These are phyloP conservation scores for Ceyx cyanopectus DNA, from an alignment of 2,113 vertebrate species.

Conservation along the genomic window DNA sequence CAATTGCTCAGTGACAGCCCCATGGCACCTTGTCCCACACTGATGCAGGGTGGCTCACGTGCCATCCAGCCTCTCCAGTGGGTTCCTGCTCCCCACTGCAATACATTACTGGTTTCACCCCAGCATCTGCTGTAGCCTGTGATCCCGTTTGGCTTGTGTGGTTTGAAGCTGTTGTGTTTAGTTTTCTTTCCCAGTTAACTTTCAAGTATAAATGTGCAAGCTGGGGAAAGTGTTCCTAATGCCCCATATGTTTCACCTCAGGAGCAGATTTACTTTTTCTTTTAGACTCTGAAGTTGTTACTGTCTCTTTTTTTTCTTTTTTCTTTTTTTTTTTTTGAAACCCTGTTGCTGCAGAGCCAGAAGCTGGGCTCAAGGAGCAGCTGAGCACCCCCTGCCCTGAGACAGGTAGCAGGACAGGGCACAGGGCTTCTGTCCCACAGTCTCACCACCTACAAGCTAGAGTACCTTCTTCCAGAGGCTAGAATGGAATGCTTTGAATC, in stretches of 20 bases:
- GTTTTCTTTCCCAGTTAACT: conserved; percentile 32
- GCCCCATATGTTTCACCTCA: conserved; percentile 42
- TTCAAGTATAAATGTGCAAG: conserved; percentile 12
- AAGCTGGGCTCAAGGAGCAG: fast-evolving
- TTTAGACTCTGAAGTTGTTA: background rate
- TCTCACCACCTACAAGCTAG: fast-evolving
- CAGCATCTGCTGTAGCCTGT: background rate
- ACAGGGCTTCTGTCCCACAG: background rate
- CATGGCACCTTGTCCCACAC: fast-evolving
- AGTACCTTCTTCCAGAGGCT: background rate
- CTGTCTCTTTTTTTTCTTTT: background rate
- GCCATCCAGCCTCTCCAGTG: fast-evolving
- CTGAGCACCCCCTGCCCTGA: background rate
- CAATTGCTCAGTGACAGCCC: fast-evolving
- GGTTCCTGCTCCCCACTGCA: fast-evolving
- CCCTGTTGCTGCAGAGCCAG: background rate
- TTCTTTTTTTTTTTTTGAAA: background rate
- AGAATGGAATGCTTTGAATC: background rate
- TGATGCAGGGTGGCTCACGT: fast-evolving
- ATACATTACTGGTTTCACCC: background rate
- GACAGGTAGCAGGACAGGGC: fast-evolving
- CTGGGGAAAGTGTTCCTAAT: conserved; percentile 35
- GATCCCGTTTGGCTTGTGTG: background rate
- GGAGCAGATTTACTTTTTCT: conserved; percentile 13
- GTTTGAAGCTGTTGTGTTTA: conserved; percentile 26